A percentile compares a stretch with the other conserved stretches of the same genome.
phyloP scores from a whole-genome alignment of 2,797 vertebrate species.

The Apogon talboti region DNA sequence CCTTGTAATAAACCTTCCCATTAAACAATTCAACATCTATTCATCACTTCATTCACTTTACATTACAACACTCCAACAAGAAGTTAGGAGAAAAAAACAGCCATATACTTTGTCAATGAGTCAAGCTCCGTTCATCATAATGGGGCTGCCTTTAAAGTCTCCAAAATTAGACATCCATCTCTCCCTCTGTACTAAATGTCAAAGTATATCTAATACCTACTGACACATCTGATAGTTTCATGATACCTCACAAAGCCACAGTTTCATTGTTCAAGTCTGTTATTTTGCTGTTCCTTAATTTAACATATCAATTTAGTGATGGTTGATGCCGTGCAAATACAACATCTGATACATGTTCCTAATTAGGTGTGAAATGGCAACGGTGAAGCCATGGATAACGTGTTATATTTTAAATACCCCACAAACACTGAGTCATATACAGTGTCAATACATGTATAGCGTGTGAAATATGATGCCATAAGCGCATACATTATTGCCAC shows the following conservation, averaged over 20 bases:
- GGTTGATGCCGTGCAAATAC: slow-evolving; percentile 49
- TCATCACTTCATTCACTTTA: slow-evolving; percentile 43
- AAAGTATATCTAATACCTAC: slow-evolving; percentile 5
- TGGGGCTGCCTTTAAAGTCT: slow-evolving; percentile 27
- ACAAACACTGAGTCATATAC: slow-evolving; percentile 67
- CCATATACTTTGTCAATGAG: slow-evolving; percentile 35
- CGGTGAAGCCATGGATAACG: slow-evolving; percentile 53
- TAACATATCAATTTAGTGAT: slow-evolving; percentile 26
- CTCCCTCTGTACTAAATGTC: background rate
- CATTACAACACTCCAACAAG: slow-evolving; percentile 39
- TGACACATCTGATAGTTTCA: slow-evolving; percentile 9
- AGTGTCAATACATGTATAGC: slow-evolving; percentile 59
- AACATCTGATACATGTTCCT: slow-evolving; percentile 37
- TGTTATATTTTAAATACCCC: slow-evolving; percentile 51
- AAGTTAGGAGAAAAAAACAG: slow-evolving; percentile 42
- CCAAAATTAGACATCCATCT: slow-evolving; percentile 16
- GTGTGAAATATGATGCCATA: slow-evolving; percentile 63
- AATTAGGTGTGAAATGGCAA: slow-evolving; percentile 48
- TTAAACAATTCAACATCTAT: slow-evolving; percentile 30
- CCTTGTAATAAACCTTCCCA: slow-evolving; percentile 26
- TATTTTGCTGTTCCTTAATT: slow-evolving; percentile 17
- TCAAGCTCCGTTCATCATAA: slow-evolving; percentile 44
- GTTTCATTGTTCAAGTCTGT: slow-evolving; percentile 6
- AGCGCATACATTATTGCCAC: slow-evolving; percentile 86
- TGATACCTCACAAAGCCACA: slow-evolving; percentile 3